Conservation (phyloP, 2,888 invertebrate species). For the Pollenia labialis region DNA sequence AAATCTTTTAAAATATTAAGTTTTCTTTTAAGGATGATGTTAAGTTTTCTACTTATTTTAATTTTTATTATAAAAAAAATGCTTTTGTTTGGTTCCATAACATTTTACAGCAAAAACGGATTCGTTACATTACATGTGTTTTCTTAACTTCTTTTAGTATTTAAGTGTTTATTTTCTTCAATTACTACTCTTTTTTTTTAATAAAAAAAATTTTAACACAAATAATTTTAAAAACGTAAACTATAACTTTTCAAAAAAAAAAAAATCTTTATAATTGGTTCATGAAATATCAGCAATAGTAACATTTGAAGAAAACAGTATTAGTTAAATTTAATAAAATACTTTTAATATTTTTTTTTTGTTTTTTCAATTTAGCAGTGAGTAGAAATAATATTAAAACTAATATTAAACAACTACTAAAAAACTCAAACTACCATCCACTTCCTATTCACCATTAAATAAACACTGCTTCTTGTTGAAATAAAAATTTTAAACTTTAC, state of each 20-base stretch:
- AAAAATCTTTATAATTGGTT: slow-evolving; percentile 52
- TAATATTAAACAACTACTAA: slow-evolving; percentile 32
- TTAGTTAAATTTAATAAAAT: slow-evolving; percentile 35
- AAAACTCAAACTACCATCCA: not conserved
- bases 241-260: not conserved
- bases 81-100: slow-evolving; percentile 69
- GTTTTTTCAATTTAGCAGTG: slow-evolving; percentile 48
- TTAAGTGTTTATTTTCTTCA: slow-evolving; percentile 30
- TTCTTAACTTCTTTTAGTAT: slow-evolving; percentile 22
- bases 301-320: not conserved
- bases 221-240: not conserved
- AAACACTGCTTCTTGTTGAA: slow-evolving; percentile 3
- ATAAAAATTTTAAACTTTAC: not conserved
- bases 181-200: not conserved
- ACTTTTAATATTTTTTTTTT: not conserved
- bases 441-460: not conserved
- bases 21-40: not conserved
- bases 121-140: slow-evolving; percentile 18
- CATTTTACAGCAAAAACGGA: slow-evolving; percentile 63
- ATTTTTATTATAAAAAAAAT: slow-evolving; percentile 24
- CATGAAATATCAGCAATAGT: slow-evolving; percentile 62
- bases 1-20: not conserved
- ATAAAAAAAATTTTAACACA: not conserved
- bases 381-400: slow-evolving; percentile 60
- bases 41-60: slow-evolving; percentile 26